Evolutionary conservation across 2,888 invertebrate genomes (phyloP), one percentile per base, ranked within the genome.

Genomic region (Drosophila gaucha): DNA sequence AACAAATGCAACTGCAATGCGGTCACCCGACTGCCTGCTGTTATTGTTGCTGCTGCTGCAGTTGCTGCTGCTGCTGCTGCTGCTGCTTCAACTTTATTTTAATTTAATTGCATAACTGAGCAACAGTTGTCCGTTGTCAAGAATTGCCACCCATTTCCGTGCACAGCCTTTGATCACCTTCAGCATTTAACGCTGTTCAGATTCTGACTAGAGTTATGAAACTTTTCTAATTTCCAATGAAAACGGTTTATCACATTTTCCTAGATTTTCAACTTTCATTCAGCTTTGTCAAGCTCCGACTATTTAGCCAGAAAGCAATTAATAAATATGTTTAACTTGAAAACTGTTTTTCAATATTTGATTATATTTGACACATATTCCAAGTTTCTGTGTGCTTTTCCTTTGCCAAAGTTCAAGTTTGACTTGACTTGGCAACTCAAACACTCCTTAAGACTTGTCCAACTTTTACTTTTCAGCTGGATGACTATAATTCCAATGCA

Each of bases 71-170:
- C 62, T 68, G 31, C 46, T 67, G 64, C 38, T 67, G 51, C 22
- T 51, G 54, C 36, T 65, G 63, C 47, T 69, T 60, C 67, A 72
- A 69, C 59, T 77, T 80, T 74, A 84, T 78, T 86, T 72, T 78
- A 74, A 87, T 87, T 88, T 78, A 78, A 76, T 82, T 83, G 74
- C 82, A 75, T 88, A 87, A 86, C 74, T 74, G 74, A 65, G 76
- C 46, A 75, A 71, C 80, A 72, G 80, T 74, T 75, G 73, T 78
- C 80, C 73, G 73, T 78, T 74, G 82, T 87, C 85, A 85, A 87
- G 85, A 82, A 82, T 86, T 75, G 72, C 67, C 49, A 64, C 63
- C 65, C 60, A 84, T 86, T 82, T 86, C 87, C 80, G 86, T 62
- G 22, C 50, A 41, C 26, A 44, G 31, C 56, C 51, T 30, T 20